phyloP scores from a whole-genome alignment of 2,113 vertebrate genomes.

The Rhipidura dahli region DNA sequence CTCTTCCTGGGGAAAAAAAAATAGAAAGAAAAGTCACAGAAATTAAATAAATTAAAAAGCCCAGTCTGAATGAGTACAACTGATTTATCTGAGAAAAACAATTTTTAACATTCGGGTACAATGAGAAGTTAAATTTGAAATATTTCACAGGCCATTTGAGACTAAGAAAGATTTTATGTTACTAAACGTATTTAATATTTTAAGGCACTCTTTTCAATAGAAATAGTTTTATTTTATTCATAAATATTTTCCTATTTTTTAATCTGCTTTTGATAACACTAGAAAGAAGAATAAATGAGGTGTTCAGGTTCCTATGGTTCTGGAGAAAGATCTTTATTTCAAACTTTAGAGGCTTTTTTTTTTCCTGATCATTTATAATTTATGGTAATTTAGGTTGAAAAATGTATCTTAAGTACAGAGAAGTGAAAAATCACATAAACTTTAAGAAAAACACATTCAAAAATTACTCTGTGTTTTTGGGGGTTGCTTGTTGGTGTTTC shows the following conservation, averaged over 20 bases:
- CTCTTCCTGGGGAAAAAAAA: rapidly evolving
- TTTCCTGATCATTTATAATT: background rate
- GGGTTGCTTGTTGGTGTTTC: background rate
- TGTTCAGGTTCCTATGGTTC: background rate
- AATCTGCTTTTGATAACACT: background rate
- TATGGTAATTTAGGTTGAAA: background rate
- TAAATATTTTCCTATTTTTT: background rate
- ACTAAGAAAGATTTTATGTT: background rate
- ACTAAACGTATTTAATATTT: background rate
- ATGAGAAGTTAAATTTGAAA: background rate
- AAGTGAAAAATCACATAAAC: background rate
- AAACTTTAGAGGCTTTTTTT: background rate
- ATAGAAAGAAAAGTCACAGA: background rate
- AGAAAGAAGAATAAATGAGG: background rate
- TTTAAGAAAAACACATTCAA: background rate
- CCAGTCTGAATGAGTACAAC: background rate
- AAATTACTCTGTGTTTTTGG: background rate
- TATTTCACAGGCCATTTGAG: background rate
- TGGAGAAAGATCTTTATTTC: background rate
- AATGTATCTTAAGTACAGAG: background rate
- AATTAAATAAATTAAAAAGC: background rate
- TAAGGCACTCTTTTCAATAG: background rate
- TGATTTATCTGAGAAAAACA: background rate
- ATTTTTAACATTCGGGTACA: background rate
- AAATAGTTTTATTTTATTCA: background rate